Evolutionary conservation across 2,797 vertebrate genomes (phyloP).

Genomic region (Microchirus variegatus): DNA sequence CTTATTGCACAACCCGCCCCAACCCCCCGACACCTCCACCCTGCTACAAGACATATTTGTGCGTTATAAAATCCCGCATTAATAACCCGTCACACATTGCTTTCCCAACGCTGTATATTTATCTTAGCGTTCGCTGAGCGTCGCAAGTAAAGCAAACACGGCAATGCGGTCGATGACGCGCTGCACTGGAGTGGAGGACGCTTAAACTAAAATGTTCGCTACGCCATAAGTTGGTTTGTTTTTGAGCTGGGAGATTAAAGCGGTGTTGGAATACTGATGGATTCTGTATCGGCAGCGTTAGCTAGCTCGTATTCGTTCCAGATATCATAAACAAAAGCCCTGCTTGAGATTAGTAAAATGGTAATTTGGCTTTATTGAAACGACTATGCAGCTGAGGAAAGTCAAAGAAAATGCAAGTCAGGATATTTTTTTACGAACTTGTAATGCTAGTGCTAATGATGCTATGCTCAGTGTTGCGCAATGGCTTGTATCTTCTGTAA

Average conservation of each 20-base stretch:
- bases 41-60: conserved; percentile 61
- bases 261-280: conserved; percentile 18
- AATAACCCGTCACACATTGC: conserved; percentile 61
- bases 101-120: conserved; percentile 58
- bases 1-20: conserved; percentile 54
- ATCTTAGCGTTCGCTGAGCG: conserved; percentile 41
- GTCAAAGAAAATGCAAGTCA: not conserved
- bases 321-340: conserved; percentile 3
- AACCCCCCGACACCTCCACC: conserved; percentile 20
- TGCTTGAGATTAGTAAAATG: not conserved
- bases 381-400: not conserved
- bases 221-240: conserved; percentile 59
- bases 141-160: conserved; percentile 65
- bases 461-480: not conserved
- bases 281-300: conserved; percentile 23
- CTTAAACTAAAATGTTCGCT: conserved; percentile 51
- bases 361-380: not conserved
- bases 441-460: not conserved
- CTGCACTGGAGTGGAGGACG: conserved; percentile 38
- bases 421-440: not conserved
- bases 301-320: not conserved
- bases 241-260: conserved; percentile 40
- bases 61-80: conserved; percentile 62
- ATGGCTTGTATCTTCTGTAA: too few species aligned
- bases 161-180: conserved; percentile 44